Base-by-base conservation (phyloP, 2,113 vertebrate species). In the Bambusicola thoracicus region DNA sequence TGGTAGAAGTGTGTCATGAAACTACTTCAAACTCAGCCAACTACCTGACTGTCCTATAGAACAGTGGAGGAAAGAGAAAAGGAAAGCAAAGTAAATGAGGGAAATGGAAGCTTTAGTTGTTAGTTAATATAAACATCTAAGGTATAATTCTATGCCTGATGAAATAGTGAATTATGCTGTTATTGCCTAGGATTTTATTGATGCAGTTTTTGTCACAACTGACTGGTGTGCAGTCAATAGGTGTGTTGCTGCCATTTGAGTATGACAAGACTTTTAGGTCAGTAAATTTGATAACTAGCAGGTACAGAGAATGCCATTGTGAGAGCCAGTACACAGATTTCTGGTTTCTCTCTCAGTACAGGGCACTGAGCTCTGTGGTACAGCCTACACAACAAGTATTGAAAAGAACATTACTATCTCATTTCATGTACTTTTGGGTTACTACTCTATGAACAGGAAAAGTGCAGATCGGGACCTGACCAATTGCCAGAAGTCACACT, bases 401-500 rank as follows among this genome's bases (percentile, higher is more conserved):
- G n/a, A 76, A 85, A 78, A 11, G 34, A 91, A 73, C 69, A 44
- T 67, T 81, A 8, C 44, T 49, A 10, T 85, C 72, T 91, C 69
- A 17, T 46, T 8, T 70, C 81, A 67, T 2, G 61, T 49, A 74
- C 21, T 41, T 79, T 90, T 25, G 40, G 81, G 46, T 94, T 70
- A 66, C 51, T 27, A 10, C 93, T 91, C 81, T 92, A 21, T 92
- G 76, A 92, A 73, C 11, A 91, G 66, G 59, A 67, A 90, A 95
- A 93, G 89, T 65, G 40, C 53, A 78, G n/a, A 46, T 30, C 3
- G 85, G 40, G 51, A 34, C 46, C 72, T 63, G 61, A 51, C 58
- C 1, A 10, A 77, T 2, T 77, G 88, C 61, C 62, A 20, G 85
- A 86, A 79, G 51, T 94, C 93, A 94, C 55, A 48, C 66, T 53